Evolutionary conservation across 2,888 invertebrate species (phyloP), one percentile per base, ranked within the genome.

Genomic region (Habroteleia sp.): DNA sequence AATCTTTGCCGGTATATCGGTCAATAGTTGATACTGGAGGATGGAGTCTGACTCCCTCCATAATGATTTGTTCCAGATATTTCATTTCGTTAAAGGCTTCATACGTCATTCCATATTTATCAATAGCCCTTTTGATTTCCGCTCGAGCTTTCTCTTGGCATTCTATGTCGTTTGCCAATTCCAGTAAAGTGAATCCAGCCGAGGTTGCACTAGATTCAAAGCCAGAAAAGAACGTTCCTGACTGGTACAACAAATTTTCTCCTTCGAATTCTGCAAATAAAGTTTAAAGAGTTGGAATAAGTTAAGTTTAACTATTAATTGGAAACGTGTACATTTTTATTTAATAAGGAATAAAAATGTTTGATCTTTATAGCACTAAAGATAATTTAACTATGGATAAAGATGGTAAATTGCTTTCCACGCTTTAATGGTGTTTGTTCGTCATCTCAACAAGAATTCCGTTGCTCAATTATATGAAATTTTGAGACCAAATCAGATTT

Each of bases 211-310:
- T 87, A 0, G 87, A 86, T 62, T 87, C 87, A 41, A 85, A 86
- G n/a, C 87, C 87, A 8, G 87, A 85, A 50, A 87, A 87, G 46
- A 87, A 85, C 1, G 85, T 85, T 7, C 85, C 87, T 2, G 85
- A 82, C 42, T 87, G 87, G n/a, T 79, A 83, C 0, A 87, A 52
- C 8, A 87, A 73, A 76, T 85, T 84, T 20, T 86, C 84, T 2
- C 86, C 86, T 35, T 85, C 84, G 52, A 87, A 87, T 76, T 84
- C 87, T 86, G 42, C 2, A 33, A 46, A 33, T 4, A 7, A n/a
- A n/a, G 20, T 37, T 7, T 8, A 33, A n/a, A n/a, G n/a, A n/a
- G n/a, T 29, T 29, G 6, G 20, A 11, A 42, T 16, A 23, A n/a
- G n/a, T n/a, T n/a, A n/a, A n/a, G n/a, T n/a, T n/a, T n/a, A n/a